Conservation (phyloP, 2,797 vertebrate species). For the Propithecus perrieri region DNA sequence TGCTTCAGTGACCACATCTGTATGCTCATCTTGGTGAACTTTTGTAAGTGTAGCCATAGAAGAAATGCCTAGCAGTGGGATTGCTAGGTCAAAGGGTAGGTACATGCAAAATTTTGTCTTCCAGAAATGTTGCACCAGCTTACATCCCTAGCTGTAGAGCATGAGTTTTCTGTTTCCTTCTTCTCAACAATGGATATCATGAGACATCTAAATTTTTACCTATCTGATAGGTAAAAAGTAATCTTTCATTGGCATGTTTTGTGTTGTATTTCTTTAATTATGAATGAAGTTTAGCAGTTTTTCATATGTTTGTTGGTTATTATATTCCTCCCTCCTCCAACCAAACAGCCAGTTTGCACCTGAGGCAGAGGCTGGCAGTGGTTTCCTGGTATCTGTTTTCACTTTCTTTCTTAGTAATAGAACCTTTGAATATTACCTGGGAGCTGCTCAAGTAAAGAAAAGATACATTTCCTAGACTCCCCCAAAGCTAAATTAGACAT, state of each 20-base stretch:
- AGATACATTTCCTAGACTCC: not conserved
- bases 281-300: not conserved
- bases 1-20: not conserved
- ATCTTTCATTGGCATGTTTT: not conserved
- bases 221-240: not conserved
- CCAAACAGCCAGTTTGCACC: not conserved
- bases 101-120: not conserved
- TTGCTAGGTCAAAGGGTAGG: not conserved
- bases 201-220: not conserved
- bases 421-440: not conserved
- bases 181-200: not conserved
- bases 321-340: not conserved
- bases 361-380: not conserved
- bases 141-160: accelerated
- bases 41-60: not conserved
- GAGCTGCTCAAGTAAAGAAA: not conserved
- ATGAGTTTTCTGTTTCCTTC: not conserved
- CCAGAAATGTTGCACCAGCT: not conserved
- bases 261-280: not conserved
- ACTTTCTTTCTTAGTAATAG: slow-evolving; percentile 14
- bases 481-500: not conserved
- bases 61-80: not conserved
- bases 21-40: not conserved
- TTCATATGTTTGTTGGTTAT: not conserved
- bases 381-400: not conserved